Evolutionary conservation across 2,888 invertebrate species (phyloP), one percentile per base, ranked within the genome.

Genomic region (Sialis fuliginosa): DNA sequence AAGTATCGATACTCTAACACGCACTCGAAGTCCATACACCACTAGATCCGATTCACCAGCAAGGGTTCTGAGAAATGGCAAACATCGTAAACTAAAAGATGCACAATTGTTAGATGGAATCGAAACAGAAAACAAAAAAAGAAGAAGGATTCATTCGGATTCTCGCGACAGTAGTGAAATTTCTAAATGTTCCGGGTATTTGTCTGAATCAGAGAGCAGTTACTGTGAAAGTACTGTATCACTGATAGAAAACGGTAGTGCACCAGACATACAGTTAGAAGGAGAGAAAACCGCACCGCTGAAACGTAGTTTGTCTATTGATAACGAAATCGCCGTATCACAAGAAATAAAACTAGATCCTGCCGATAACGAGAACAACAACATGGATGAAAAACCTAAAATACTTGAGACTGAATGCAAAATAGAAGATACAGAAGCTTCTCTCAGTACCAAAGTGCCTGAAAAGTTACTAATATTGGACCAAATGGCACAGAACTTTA

Each of bases 41-140:
- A 76, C 75, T 58, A 64, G 76, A 49, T 74, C 75, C 7, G 76
- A 76, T 54, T 67, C 74, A 49, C 62, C 64, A 46, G 70, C 72
- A 52, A 71, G 78, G 52, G 73, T 74, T 50, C 64, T 79, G 47
- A 66, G 80, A 45, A 80, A 79, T 59, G 79, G 79, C 0, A 79
- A 79, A 58, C 72, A 77, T 42, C 69, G 79, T 48, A 77, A 77
- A 62, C 63, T 73, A 7, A 75, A 74, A 56, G 71, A 66, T 53
- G 65, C 69, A 53, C 64, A 71, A 42, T 58, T 77, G 37, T 68
- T 71, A 56, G 75, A 75, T 53, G 75, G 75, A 50, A 66, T 76
- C n/a, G 74, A 74, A 54, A 66, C 67, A 51, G 58, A 57, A 12
- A 53, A 54, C 7, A 64, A 58, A 50, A 71, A 72, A 55, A 70